phyloP scores from a whole-genome alignment of 53 echinoderm and acorn worm genomes.

The Arbacia lixula region DNA sequence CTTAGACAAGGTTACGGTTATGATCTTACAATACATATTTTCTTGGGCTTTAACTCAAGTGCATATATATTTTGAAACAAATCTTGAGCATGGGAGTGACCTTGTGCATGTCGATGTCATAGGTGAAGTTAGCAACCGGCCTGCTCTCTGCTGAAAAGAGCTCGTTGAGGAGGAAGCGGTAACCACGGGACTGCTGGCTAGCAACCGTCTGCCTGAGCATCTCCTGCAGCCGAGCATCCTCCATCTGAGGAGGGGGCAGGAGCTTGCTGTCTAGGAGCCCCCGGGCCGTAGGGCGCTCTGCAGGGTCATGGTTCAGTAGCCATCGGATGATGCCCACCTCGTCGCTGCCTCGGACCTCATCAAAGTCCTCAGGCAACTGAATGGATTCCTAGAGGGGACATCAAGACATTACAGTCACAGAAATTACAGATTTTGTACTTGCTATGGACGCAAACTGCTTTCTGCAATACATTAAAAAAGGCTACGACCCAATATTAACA shows the following conservation, averaged over 20 bases:
- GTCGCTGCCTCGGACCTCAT: constrained; percentile 57
- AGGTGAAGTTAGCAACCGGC: constrained; percentile 75
- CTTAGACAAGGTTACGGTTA: too few species aligned
- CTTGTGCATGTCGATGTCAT: constrained; percentile 96
- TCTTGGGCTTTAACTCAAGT: too few species aligned
- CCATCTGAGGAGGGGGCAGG: constrained; percentile 93
- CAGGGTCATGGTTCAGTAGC: constrained; percentile 96
- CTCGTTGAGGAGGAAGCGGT: constrained; percentile 81
- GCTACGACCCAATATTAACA: too few species aligned
- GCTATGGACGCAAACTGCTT: too few species aligned
- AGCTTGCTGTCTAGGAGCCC: constrained; percentile 87
- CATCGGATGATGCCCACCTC: constrained; percentile 74
- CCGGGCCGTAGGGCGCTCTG: constrained; percentile 81
- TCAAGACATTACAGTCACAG: too few species aligned
- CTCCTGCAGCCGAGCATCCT: constrained; percentile 89
- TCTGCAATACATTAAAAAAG: too few species aligned
- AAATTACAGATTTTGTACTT: too few species aligned
- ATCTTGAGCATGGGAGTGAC: too few species aligned
- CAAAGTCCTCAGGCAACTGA: constrained; percentile 89
- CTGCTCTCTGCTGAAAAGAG: constrained; percentile 74
- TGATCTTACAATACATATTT: too few species aligned
- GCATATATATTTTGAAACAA: too few species aligned
- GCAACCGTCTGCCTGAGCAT: constrained; percentile 93
- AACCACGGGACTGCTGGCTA: constrained; percentile 86
- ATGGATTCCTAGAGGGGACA: constrained; percentile 81